Evolutionary conservation across 30 jellyfish, hydroid and myxozoan genomes (phyloP), one percentile per base, ranked within the genome.

Genomic region (Morbakka virulenta): DNA sequence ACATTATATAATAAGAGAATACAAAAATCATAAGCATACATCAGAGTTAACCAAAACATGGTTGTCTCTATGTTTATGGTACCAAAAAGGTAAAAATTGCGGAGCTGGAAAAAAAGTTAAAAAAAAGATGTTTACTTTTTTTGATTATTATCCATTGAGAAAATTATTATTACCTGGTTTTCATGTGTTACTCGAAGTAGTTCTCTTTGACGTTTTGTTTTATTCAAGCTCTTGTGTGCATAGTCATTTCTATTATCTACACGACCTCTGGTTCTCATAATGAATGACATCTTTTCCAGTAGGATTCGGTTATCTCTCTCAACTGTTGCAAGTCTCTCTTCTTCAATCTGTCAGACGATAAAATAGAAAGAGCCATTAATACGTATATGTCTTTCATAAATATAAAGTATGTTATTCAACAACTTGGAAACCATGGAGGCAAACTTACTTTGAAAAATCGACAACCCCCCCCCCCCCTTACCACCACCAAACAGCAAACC

Each of bases 91-190:
- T 0, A 67, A 33, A 28, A 67, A 12, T 29, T 29, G 64, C 17
- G 6, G 33, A 27, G 0, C n/a, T n/a, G n/a, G n/a, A n/a, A n/a
- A n/a, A n/a, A n/a, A n/a, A n/a, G n/a, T n/a, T n/a, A n/a, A n/a
- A n/a, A n/a, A n/a, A n/a, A n/a, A n/a, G n/a, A n/a, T n/a, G n/a
- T n/a, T n/a, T n/a, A n/a, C n/a, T n/a, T n/a, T n/a, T n/a, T n/a
- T n/a, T n/a, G n/a, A n/a, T n/a, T n/a, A n/a, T n/a, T n/a, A n/a
- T n/a, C n/a, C n/a, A n/a, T n/a, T n/a, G n/a, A n/a, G n/a, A n/a
- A n/a, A n/a, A n/a, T n/a, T n/a, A n/a, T n/a, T n/a, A n/a, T 0
- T 52, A 92, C 98, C 89, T 92, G 98, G 35, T 92, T 92, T 66
- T 92, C 98, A 63, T 92, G 98, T 0, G 96, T 85, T 6, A 92